These are phyloP conservation scores for Zele albiditarsus DNA, from an alignment of 2,888 invertebrate species.

Conservation along the genomic window DNA sequence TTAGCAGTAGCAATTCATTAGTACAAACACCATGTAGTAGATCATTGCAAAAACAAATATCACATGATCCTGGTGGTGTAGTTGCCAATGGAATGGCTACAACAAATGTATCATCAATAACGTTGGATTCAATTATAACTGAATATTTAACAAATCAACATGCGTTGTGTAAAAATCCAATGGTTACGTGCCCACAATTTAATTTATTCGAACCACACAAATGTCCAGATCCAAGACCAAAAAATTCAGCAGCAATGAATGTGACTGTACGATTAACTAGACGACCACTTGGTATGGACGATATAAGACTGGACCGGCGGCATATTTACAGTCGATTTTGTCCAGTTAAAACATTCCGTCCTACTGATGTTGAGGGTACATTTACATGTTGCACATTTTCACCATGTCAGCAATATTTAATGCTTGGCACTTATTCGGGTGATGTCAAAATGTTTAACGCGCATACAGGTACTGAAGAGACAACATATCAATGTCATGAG, in stretches of 20 bases:
- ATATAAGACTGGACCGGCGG: constrained; percentile 83
- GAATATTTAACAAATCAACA: constrained; percentile 98
- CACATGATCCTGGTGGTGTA: constrained; percentile 67
- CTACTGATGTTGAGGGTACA: constrained; percentile 81
- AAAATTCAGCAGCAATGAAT: constrained; percentile 80
- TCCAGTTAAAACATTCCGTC: constrained; percentile 83
- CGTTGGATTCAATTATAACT: constrained; percentile 93
- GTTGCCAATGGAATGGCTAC: constrained; percentile 63
- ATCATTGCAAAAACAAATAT: constrained; percentile 76
- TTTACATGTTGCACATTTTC: constrained; percentile 84
- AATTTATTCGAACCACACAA: constrained; percentile 95
- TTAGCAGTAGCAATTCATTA: constrained; percentile 34
- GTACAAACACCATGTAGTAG: constrained; percentile 69
- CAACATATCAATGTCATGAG: constrained; percentile 87
- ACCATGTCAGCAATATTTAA: constrained; percentile 78
- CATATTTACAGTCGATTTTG: constrained; percentile 89
- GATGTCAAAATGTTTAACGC: constrained; percentile 92
- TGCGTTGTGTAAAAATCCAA: constrained; percentile 97
- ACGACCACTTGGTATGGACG: constrained; percentile 74
- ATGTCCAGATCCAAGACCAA: constrained; percentile 91
- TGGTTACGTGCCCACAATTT: constrained; percentile 97
- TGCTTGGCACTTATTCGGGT: constrained; percentile 93
- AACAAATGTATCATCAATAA: constrained; percentile 72
- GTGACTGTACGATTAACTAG: constrained; percentile 75
- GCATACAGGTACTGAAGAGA: constrained; percentile 87